Base-by-base conservation (phyloP, 2,888 invertebrate genomes). In the Cheiracanthium punctorium region DNA sequence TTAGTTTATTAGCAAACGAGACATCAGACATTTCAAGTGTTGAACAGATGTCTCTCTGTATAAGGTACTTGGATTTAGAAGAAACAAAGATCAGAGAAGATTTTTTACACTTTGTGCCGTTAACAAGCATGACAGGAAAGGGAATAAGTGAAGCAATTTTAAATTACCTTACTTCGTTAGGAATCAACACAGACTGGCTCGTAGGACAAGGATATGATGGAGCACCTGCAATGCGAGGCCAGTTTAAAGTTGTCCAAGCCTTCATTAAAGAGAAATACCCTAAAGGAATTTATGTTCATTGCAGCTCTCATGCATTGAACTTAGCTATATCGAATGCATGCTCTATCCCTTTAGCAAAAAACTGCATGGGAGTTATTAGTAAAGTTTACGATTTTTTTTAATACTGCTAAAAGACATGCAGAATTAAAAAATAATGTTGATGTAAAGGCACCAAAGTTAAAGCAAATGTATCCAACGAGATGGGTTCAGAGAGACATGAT, bases 241-340 rank as follows among this genome's bases (percentile, higher is more conserved):
- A 64, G 28, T 64, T 64, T 64, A 64, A 64, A 64, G 64, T 20
- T 14, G 64, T 64, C 7, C 64, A 64, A 64, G 64, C 52, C 52
- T n/a, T 8, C 24, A 29, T 64, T 8, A 64, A 28, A 24, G 4
- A 10, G 24, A 29, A 64, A 64, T 1, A 4, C n/a, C 64, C 28
- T 7, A 64, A 64, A 8, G 20, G 24, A 12, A 10, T 64, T 14
- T 29, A 64, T 64, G 64, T 64, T 4, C 64, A 64, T n/a, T 64
- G 28, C 64, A 64, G 64, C 64, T 64, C 64, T 1, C 64, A 64
- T 64, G 8, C 28, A 2, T 29, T 64, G 24, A 64, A 64, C 28
- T 24, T 64, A 24, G 64, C 28, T 8, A 64, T 64, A 8, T 64
- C 64, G 14, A 28, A 64, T 64, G 64, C 64, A 29, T 64, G 64